A percentile compares a stretch with the other conserved stretches of the same genome.
Evolutionary conservation across 2,113 vertebrate genomes (phyloP).

Genomic region (Oxyruncus cristatus): DNA sequence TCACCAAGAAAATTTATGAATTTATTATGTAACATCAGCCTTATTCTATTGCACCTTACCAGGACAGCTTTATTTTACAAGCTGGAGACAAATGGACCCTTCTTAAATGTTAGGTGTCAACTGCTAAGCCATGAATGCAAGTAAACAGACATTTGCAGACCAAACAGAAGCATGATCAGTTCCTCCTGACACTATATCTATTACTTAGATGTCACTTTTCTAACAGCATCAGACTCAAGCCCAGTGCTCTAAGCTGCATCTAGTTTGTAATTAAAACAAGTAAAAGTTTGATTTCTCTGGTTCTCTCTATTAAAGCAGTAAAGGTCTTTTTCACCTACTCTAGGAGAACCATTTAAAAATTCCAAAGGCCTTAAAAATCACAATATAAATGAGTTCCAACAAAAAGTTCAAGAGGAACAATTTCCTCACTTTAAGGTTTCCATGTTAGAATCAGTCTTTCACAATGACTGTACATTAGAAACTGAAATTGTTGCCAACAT

Average conservation of each 20-base stretch:
- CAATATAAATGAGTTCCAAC: background rate
- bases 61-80: background rate
- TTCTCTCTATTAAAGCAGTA: background rate
- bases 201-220: background rate
- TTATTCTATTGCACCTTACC: background rate
- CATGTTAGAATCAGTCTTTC: background rate
- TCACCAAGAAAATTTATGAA: background rate
- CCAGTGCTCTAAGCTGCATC: background rate
- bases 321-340: background rate
- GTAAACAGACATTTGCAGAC: background rate
- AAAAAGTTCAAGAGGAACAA: background rate
- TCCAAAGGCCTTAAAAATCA: background rate
- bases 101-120: background rate
- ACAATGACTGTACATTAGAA: slow-evolving; percentile 1
- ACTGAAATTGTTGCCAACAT: slow-evolving; percentile 11
- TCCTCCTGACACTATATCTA: background rate
- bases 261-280: background rate
- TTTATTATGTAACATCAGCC: background rate
- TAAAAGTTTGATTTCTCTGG: background rate
- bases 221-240: background rate
- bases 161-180: background rate
- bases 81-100: background rate
- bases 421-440: background rate
- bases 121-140: background rate
- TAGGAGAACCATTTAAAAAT: background rate